A percentile compares a stretch with the other conserved stretches of the same genome.
These are phyloP conservation scores for Coecobrya sp. DNA, from an alignment of 2,888 invertebrate species.

Conservation along the genomic window DNA sequence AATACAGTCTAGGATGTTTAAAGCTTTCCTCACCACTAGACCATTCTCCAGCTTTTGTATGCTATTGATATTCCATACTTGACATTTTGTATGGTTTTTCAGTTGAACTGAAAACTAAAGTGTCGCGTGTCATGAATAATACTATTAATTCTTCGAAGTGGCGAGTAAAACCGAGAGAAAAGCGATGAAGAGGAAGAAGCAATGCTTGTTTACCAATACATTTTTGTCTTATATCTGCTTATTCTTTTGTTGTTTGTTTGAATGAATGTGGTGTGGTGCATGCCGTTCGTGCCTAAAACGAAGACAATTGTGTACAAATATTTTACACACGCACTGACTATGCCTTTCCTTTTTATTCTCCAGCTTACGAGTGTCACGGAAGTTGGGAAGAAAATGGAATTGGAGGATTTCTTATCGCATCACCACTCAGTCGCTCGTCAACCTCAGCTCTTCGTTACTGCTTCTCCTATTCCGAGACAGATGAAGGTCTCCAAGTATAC, in stretches of 20 bases:
- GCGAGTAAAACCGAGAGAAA: background rate
- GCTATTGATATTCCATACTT: slow-evolving; percentile 41
- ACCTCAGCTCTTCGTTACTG: slow-evolving; percentile 90
- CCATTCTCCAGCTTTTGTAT: background rate
- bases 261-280: background rate
- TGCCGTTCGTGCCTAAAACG: background rate
- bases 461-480: slow-evolving; percentile 89
- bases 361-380: slow-evolving; percentile 93
- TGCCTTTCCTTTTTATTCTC: slow-evolving; percentile 61
- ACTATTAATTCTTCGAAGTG: slow-evolving; percentile 30
- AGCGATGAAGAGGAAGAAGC: background rate
- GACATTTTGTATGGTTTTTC: slow-evolving; percentile 7
- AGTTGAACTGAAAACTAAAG: slow-evolving; percentile 20
- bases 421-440: slow-evolving; percentile 89
- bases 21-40: background rate
- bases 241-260: background rate
- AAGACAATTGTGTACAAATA: slow-evolving; percentile 22
- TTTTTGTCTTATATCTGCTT: background rate
- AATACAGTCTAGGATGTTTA: background rate
- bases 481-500: slow-evolving; percentile 84
- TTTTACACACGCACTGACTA: background rate
- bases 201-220: slow-evolving; percentile 21
- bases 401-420: slow-evolving; percentile 92
- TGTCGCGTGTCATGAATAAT: slow-evolving; percentile 48
- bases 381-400: slow-evolving; percentile 91